phyloP scores from a whole-genome alignment of 2,113 vertebrate genomes.

The Taurulus bubalis region DNA sequence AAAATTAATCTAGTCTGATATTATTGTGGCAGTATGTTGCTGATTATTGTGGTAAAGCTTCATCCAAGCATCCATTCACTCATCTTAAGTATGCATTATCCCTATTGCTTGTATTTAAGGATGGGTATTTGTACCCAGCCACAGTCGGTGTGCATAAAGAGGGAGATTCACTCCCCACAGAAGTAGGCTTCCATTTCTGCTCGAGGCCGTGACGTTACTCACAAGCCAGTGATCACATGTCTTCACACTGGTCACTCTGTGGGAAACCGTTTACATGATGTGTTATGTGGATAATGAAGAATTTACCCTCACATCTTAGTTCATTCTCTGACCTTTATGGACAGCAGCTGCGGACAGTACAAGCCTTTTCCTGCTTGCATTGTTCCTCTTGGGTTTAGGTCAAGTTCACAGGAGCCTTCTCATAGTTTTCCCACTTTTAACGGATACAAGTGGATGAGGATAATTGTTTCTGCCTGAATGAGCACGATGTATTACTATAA shows the following conservation, averaged over 20 bases:
- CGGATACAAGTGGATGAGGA: constrained; percentile 43
- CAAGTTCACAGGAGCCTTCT: constrained; percentile 33
- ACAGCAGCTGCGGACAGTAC: constrained; percentile 38
- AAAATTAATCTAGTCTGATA: constrained; percentile 33
- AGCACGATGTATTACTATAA: constrained; percentile 17
- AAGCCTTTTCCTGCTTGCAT: constrained; percentile 52
- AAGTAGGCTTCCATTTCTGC: constrained; percentile 17
- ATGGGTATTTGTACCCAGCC: not conserved
- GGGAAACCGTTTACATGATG: constrained; percentile 30
- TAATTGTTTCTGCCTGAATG: constrained; percentile 27
- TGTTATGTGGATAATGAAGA: constrained; percentile 36
- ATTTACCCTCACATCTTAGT: constrained; percentile 43
- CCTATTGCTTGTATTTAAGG: not conserved
- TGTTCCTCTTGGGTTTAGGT: constrained; percentile 56
- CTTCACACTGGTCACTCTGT: constrained; percentile 46
- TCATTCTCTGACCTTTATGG: constrained; percentile 29
- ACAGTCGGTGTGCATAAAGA: not conserved
- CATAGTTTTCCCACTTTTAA: constrained; percentile 31
- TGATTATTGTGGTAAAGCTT: constrained; percentile 3
- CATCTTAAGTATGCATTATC: not conserved
- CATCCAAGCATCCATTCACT: not conserved
- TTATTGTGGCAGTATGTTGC: not conserved
- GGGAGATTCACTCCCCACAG: not conserved
- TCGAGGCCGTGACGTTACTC: constrained; percentile 6
- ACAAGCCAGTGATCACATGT: constrained; percentile 37